These are phyloP conservation scores for Xyliphius kryptos DNA, from an alignment of 2,113 vertebrate genomes.

Conservation along the genomic window DNA sequence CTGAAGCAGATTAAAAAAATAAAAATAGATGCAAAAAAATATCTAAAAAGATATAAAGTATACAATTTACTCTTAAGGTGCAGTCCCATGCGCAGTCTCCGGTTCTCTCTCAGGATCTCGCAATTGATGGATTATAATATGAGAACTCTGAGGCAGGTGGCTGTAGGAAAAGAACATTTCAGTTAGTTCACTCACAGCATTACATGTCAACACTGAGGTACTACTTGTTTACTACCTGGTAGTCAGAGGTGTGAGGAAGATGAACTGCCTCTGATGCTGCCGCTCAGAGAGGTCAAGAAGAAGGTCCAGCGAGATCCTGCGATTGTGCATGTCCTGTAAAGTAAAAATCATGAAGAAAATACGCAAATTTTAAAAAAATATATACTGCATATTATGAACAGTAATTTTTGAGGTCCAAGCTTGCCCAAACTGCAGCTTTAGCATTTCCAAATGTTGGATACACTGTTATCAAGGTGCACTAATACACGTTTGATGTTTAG, in stretches of 20 bases:
- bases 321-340: constrained; percentile 57
- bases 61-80: too few relatives aligned
- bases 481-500: too few relatives aligned
- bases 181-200: not conserved
- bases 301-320: constrained; percentile 54
- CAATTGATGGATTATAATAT: constrained; percentile 42
- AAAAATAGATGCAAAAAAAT: too few relatives aligned
- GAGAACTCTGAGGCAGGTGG: constrained; percentile 39
- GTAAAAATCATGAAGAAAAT: not conserved
- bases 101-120: constrained; percentile 43
- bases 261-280: constrained; percentile 57
- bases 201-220: not conserved
- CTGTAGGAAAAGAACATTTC: constrained; percentile 28
- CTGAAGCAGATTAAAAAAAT: too few relatives aligned
- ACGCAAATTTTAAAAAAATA: too few relatives aligned
- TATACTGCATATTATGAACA: too few relatives aligned
- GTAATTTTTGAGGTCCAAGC: too few relatives aligned
- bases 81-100: too few relatives aligned
- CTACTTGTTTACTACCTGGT: constrained; percentile 47
- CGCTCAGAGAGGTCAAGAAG: constrained; percentile 56
- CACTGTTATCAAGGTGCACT: too few relatives aligned
- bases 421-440: too few relatives aligned
- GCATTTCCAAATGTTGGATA: too few relatives aligned
- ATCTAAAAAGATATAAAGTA: too few relatives aligned
- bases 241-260: constrained; percentile 56